Conservation (phyloP, 1,140 invertebrate species). For the Heliothis virescens region DNA sequence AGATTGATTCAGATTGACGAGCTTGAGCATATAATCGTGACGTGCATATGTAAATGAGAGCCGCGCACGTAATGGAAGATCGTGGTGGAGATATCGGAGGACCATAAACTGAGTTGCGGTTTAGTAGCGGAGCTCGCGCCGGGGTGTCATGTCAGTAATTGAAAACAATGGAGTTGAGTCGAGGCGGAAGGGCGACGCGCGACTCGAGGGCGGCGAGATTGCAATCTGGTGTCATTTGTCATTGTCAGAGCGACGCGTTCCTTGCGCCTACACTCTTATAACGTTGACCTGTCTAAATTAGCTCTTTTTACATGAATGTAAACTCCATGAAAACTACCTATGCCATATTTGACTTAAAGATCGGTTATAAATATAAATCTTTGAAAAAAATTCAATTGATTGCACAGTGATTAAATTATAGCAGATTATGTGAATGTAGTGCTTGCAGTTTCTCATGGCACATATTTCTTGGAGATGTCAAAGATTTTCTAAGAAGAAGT, state of each 20-base stretch:
- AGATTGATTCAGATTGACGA: constrained; percentile 72
- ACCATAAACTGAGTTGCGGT: constrained; percentile 81
- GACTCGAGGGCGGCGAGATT: constrained; percentile 75
- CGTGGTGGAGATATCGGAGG: constrained; percentile 77
- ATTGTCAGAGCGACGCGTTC: constrained; percentile 75
- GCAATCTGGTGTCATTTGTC: constrained; percentile 85
- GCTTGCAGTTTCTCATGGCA: constrained; percentile 56
- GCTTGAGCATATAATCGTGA: constrained; percentile 52
- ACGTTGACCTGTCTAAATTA: constrained; percentile 78
- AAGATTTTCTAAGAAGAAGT: constrained; percentile 78
- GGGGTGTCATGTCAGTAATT: constrained; percentile 84
- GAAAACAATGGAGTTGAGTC: constrained; percentile 83
- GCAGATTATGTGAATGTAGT: constrained; percentile 48
- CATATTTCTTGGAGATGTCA: constrained; percentile 78
- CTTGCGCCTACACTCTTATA: constrained; percentile 67
- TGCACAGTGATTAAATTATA: no score
- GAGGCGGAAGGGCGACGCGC: constrained; percentile 72
- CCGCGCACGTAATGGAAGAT: constrained; percentile 76
- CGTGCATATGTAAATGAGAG: constrained; percentile 71
- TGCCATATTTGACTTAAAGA: no score
- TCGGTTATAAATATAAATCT: no score
- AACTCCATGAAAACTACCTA: background rate
- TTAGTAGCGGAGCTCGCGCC: constrained; percentile 71
- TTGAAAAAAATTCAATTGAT: no score
- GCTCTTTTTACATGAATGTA: constrained; percentile 55